Base-by-base conservation (phyloP, 2,888 invertebrate genomes). In the Drosophila aldrichi region DNA sequence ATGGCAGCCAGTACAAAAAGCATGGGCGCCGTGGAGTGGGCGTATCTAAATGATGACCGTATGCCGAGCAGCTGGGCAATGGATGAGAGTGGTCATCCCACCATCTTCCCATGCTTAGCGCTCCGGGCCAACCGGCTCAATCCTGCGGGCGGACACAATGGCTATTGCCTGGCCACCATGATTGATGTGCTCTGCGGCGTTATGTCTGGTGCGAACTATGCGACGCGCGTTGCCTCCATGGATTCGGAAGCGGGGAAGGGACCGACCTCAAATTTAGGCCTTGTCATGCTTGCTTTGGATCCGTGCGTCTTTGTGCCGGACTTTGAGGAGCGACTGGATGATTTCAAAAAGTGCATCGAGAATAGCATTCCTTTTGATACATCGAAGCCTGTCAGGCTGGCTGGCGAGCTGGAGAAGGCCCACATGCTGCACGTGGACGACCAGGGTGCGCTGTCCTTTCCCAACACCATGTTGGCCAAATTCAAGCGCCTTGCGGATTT, bases 141-240 rank as follows among this genome's bases (percentile, higher is more conserved):
- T 44, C 77, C 85, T 0, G 82, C 71, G 1, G 82, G 82, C 3
- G 82, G 61, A 0, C 57, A 74, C 7, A 75, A 70, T 18, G 85
- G 82, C 1, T 85, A 70, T 20, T 54, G 51, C n/a, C 43, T 85
- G 54, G 55, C 82, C 1, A 58, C 73, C 25, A 57, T 85, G 29
- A 85, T 82, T 5, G 82, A 82, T 61, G 14, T 82, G 1, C 41
- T 82, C 0, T 77, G 77, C 22, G 82, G 85, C 0, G 82, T 82
- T 5, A 63, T 85, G 57, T 77, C 82, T 0, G 82, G 85, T 0
- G 70, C 85, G 8, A 65, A 71, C 16, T 85, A 79, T 41, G 52
- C 74, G n/a, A 77, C 67, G 2, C 67, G 46, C 0, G 65, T 85
- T 10, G 67, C 73, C 4, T 49, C 59, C n/a, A 73, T 49, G 62